These are phyloP conservation scores for Puntigrus tetrazona DNA, from an alignment of 2,113 vertebrate genomes.

Conservation along the genomic window DNA sequence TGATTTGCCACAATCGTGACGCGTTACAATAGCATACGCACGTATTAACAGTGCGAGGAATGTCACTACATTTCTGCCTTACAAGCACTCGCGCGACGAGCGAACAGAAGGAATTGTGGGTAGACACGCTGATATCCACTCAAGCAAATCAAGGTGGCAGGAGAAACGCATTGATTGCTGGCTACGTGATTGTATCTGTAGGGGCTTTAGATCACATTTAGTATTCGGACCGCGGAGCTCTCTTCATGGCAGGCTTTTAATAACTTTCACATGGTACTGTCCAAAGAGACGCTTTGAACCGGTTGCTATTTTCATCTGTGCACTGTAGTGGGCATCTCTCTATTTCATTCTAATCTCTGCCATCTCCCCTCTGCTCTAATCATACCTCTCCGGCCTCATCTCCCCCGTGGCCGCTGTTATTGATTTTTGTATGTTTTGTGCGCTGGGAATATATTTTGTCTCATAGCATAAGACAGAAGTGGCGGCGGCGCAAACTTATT, in stretches of 20 bases:
- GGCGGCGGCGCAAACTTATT: constrained; percentile 9
- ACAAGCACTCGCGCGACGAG: background rate
- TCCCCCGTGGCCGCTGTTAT: constrained; percentile 17
- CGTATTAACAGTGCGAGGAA: too few relatives aligned
- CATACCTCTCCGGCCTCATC: constrained; percentile 20
- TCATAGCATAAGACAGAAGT: constrained; percentile 15
- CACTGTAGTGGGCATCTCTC: background rate
- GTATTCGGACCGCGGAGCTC: constrained; percentile 17
- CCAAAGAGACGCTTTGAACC: constrained; percentile 20
- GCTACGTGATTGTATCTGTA: constrained; percentile 42
- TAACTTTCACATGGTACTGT: background rate
- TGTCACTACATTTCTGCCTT: background rate
- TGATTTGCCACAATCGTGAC: too few relatives aligned
- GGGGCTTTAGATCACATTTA: constrained; percentile 41
- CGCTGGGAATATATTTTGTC: constrained; percentile 15
- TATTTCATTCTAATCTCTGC: constrained; percentile 25
- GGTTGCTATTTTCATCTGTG: constrained; percentile 1
- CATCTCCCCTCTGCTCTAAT: constrained; percentile 35
- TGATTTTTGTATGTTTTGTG: constrained; percentile 47
- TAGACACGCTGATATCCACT: constrained; percentile 33
- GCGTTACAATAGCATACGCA: too few relatives aligned
- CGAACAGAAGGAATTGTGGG: background rate
- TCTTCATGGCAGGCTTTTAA: constrained; percentile 20
- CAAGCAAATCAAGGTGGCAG: constrained; percentile 42
- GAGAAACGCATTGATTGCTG: constrained; percentile 47